Percentiles rank a stretch among this genome's conserved stretches.
phyloP scores from a whole-genome alignment of 2,797 vertebrate species.

The Philypnodon macrostomus region DNA sequence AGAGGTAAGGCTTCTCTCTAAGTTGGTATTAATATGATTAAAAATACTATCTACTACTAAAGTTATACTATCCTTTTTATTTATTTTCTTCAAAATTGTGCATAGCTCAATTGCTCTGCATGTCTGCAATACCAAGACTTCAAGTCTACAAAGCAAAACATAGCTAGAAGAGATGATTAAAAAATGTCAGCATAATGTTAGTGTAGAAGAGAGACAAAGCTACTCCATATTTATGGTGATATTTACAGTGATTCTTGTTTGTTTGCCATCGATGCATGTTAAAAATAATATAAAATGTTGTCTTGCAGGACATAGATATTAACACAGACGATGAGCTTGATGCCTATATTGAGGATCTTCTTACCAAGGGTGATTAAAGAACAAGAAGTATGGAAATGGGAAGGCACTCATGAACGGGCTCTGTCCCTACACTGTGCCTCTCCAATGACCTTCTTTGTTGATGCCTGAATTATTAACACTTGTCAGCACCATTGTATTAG shows the following conservation, averaged over 20 bases:
- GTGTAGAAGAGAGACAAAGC: no score
- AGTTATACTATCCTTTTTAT: no score
- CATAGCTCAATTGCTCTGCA: no score
- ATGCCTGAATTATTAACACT: conserved; percentile 17
- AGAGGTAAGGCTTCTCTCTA: conserved; percentile 81
- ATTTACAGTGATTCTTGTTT: no score
- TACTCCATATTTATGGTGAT: no score
- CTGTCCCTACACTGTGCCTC: conserved; percentile 7
- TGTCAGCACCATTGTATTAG: conserved; percentile 17
- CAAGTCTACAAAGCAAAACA: no score
- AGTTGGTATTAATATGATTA: no score
- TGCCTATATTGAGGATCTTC: conserved; percentile 96
- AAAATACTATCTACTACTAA: no score
- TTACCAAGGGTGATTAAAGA: conserved; percentile 93
- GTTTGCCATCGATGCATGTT: not conserved
- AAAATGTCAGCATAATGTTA: no score
- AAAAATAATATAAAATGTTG: not conserved
- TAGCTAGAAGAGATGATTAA: no score
- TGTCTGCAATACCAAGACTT: no score
- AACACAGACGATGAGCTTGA: conserved; percentile 98
- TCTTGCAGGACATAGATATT: conserved; percentile 94
- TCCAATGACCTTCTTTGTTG: conserved; percentile 13
- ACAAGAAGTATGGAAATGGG: not conserved
- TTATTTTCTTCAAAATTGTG: no score
- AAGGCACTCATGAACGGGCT: conserved; percentile 19